Base-by-base conservation (phyloP, 2,113 vertebrate species). In the Coreoperca whiteheadi region DNA sequence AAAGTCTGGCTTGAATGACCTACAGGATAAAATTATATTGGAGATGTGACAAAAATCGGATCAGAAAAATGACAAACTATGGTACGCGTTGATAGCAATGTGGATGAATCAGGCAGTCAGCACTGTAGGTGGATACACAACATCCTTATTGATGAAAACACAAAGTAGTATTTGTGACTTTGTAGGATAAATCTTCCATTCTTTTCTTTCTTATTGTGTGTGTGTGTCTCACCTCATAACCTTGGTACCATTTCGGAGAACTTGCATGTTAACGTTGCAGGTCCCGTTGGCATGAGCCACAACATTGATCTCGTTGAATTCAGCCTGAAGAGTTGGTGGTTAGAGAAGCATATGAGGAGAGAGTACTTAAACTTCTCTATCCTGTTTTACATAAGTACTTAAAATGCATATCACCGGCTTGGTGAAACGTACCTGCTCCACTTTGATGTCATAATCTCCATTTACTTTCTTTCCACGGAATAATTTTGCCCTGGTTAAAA, bases 1-100 rank as follows among this genome's bases (percentile, higher is more conserved):
- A 48, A 98, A 99, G 92, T 99, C 98, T 21, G 98, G 98, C 88
- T 96, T 96, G 94, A 99, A 97, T 0, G 98, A 98, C 92, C 98
- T 99, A 51, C 81, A 84, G 56, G 73, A 79, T 5, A 32, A 59
- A 79, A 66, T 10, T 6, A 57, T 10, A 56, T 48, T 7, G 12
- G 48, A 75, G 14, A 63, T 28, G 70, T 66, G 50, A 70, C 1
- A 69, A 46, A 28, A 20, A 21, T 65, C 18, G 18, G 15, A 69
- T 15, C 16, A 41, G 32, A 39, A 53, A 30, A 34, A 48, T 7
- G 20, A 69, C 11, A 51, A 56, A 54, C 34, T 70, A 25, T 30
- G 41, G 20, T 12, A 48, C 48, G 23, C 25, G 46, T 25, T 57
- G 39, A 23, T 4, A 34, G 3, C 9, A 54, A 46, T 20, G 53